A percentile compares a stretch with the other conserved stretches of the same genome.
These are phyloP conservation scores for Chironomus tentans DNA, from an alignment of 2,888 invertebrate genomes.

Conservation along the genomic window DNA sequence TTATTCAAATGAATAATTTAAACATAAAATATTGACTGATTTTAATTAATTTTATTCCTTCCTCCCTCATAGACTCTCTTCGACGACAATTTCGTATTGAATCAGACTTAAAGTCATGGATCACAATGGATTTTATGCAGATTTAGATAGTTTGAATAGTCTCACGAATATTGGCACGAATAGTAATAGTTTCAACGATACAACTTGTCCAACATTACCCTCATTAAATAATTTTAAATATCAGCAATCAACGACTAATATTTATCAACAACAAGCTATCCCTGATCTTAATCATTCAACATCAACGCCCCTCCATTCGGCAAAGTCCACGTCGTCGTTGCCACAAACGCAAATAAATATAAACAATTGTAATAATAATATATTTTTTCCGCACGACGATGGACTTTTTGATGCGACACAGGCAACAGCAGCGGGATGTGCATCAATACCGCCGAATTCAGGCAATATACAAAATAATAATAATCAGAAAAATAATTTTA, in stretches of 20 bases:
- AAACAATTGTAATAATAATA: constrained; percentile 23
- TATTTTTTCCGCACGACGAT: constrained; percentile 22
- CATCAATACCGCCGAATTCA: neutral
- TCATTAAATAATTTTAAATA: constrained; percentile 15
- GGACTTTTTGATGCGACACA: constrained; percentile 8
- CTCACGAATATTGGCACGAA: constrained; percentile 7
- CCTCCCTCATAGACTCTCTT: neutral
- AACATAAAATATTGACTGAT: too few species aligned
- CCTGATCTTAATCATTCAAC: neutral
- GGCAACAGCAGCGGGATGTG: neutral
- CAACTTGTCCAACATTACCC: neutral
- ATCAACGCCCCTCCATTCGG: neutral
- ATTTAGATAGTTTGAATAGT: constrained; percentile 20
- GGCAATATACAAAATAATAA: neutral
- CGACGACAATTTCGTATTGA: neutral
- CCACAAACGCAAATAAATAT: constrained; percentile 21
- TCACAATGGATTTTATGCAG: constrained; percentile 23
- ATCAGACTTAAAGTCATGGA: constrained; percentile 12
- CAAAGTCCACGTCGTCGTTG: neutral
- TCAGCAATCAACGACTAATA: constrained; percentile 10
- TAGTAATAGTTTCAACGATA: constrained; percentile 10
- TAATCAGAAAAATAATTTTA: constrained; percentile 17
- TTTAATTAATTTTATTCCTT: neutral
- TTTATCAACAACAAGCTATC: constrained; percentile 11
- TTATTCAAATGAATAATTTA: too few species aligned